A percentile compares a stretch with the other conserved stretches of the same genome.
Evolutionary conservation across 2,113 vertebrate genomes (phyloP).

Genomic region (Solenodon paradoxus): DNA sequence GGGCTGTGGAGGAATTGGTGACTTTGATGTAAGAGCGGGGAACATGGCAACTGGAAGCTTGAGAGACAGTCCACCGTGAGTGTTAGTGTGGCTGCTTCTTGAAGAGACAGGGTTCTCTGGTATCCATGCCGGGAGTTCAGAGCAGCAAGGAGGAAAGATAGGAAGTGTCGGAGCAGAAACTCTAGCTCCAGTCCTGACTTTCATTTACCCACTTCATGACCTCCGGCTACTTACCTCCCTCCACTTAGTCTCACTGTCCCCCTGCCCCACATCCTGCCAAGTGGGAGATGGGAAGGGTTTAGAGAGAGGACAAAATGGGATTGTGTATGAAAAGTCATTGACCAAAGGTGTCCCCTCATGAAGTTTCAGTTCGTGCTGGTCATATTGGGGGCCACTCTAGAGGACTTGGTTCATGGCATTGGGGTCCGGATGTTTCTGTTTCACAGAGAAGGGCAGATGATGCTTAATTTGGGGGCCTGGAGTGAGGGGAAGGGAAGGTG

Average conservation of each 20-base stretch:
- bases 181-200: neutral
- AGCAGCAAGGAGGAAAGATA: neutral
- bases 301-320: neutral
- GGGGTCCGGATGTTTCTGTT: neutral
- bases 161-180: neutral
- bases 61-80: neutral
- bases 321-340: neutral
- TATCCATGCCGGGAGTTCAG: neutral
- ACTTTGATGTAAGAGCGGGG: neutral
- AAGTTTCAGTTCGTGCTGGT: neutral
- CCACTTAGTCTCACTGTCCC: neutral
- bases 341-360: neutral
- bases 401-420: neutral
- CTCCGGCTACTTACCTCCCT: neutral
- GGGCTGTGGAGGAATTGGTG: neutral
- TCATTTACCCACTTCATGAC: neutral
- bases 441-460: neutral
- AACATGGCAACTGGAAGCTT: neutral
- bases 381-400: neutral
- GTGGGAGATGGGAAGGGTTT: neutral
- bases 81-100: neutral
- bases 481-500: neutral
- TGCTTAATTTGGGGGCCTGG: neutral
- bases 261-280: too few relatives aligned
- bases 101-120: too few relatives aligned